Percentiles rank a stretch among this genome's conserved stretches.
These are phyloP conservation scores for Cepaea hortensis DNA, from an alignment of 2,888 invertebrate species.

Conservation along the genomic window DNA sequence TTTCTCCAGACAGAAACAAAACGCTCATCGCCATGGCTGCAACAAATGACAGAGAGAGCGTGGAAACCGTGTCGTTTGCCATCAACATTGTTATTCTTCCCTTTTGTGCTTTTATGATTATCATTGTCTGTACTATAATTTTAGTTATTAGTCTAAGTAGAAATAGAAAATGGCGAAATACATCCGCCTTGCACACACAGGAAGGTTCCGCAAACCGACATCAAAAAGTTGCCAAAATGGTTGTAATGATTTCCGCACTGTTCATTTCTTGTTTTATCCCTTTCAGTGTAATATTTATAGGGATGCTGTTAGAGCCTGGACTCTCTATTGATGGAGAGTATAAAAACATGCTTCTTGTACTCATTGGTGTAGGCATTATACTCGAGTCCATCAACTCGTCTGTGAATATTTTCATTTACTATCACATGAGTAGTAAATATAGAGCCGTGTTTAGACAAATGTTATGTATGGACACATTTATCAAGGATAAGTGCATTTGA, in stretches of 20 bases:
- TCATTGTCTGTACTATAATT: too few species aligned
- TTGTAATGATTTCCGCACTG: not conserved
- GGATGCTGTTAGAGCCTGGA: constrained; percentile 7
- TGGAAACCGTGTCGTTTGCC: too few species aligned
- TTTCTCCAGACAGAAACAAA: too few species aligned
- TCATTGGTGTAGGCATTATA: not conserved
- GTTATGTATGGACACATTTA: not conserved
- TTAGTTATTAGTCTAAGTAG: too few species aligned
- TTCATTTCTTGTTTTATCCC: not conserved
- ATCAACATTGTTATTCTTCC: too few species aligned
- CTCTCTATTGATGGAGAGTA: constrained; percentile 12
- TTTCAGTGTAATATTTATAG: not conserved
- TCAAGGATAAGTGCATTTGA: too few species aligned
- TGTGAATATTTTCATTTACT: constrained; percentile 5
- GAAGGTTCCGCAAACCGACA: not conserved
- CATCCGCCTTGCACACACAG: too few species aligned
- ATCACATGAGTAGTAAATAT: constrained; percentile 24
- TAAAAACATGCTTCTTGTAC: not conserved
- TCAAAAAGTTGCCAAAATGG: not conserved
- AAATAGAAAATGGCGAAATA: too few species aligned
- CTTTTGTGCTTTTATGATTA: too few species aligned
- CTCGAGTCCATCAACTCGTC: constrained; percentile 26
- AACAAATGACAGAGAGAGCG: too few species aligned
- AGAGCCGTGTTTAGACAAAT: not conserved
- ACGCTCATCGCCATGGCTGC: too few species aligned